Evolutionary conservation across 2,113 vertebrate species (phyloP).

Genomic region (Oplegnathus fasciatus): DNA sequence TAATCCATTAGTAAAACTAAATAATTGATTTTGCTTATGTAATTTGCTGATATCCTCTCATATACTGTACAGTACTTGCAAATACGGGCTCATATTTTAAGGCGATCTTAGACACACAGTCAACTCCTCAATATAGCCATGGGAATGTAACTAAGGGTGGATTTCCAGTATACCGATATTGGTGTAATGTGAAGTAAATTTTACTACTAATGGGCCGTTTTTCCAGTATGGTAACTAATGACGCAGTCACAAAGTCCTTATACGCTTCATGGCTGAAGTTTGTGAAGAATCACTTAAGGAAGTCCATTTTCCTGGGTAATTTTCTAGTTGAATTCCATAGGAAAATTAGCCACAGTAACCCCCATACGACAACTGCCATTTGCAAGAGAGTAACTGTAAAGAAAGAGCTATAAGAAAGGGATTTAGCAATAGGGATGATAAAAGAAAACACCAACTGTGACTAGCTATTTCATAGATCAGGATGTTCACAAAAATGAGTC

Average conservation of each 20-base stretch:
- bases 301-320: not conserved
- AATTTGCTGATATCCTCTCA: not conserved
- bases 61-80: not conserved
- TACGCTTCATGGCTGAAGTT: not conserved
- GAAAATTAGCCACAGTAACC: not conserved
- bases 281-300: not conserved
- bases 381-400: not conserved
- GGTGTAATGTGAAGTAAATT: not conserved
- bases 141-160: not conserved
- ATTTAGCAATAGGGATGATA: not conserved
- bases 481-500: not conserved
- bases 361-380: not conserved
- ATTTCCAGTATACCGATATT: not conserved
- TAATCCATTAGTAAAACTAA: not conserved
- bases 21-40: not conserved
- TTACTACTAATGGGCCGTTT: not conserved
- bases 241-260: not conserved
- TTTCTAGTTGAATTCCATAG: not conserved
- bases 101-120: not conserved
- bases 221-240: not conserved
- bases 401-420: too few relatives aligned
- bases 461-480: not conserved
- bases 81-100: not conserved
- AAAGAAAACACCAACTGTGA: not conserved
- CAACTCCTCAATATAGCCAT: not conserved